Conservation (phyloP, 2,113 vertebrate genomes). For the Passer domesticus region DNA sequence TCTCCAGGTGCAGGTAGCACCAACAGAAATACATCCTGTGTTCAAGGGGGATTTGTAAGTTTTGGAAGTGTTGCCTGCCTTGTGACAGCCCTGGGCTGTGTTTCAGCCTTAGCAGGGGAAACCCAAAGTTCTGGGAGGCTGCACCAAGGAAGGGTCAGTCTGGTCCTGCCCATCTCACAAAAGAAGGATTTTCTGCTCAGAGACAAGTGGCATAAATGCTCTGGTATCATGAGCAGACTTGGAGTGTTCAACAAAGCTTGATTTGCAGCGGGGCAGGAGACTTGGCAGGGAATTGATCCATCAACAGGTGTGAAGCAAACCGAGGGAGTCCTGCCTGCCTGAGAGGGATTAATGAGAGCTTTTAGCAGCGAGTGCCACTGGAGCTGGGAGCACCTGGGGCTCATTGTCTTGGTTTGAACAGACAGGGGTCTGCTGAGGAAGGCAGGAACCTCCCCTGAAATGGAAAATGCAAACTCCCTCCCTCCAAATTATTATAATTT, state of each 20-base stretch:
- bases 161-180: not conserved
- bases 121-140: not conserved
- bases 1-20: not conserved
- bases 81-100: not conserved
- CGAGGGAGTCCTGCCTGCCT: fast-evolving
- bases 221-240: fast-evolving
- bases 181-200: not conserved
- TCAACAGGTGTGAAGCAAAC: not conserved
- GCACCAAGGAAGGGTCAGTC: not conserved
- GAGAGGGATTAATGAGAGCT: not conserved
- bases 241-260: not conserved
- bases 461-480: no score
- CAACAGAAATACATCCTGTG: not conserved
- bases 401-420: not conserved
- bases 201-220: not conserved
- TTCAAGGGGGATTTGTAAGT: not conserved
- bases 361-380: not conserved
- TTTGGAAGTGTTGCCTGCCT: fast-evolving
- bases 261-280: not conserved
- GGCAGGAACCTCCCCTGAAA: no score
- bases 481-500: no score
- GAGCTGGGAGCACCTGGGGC: not conserved
- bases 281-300: no score
- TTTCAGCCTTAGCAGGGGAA: not conserved
- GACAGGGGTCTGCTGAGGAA: no score